These are phyloP conservation scores for Gymnopithys bicolor DNA, from an alignment of 2,797 vertebrate genomes.

Conservation along the genomic window DNA sequence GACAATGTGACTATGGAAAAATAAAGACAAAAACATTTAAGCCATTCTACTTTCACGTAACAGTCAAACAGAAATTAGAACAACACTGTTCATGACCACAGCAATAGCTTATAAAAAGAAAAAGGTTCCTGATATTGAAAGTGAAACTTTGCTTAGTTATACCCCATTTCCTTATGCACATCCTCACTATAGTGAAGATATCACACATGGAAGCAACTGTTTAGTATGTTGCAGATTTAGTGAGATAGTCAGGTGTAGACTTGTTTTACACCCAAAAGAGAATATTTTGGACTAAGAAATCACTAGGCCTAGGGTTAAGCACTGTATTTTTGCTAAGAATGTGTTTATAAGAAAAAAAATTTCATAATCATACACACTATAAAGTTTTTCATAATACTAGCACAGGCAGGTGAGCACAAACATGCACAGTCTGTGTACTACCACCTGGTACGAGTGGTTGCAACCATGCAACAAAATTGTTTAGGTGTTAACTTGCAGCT, in stretches of 20 bases:
- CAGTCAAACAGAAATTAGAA: not conserved
- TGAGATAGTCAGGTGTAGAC: no score
- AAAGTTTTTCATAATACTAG: not conserved
- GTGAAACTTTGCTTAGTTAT: not conserved
- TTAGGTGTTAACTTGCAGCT: not conserved
- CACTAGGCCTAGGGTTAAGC: not conserved
- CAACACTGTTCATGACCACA: not conserved
- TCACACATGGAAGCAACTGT: not conserved
- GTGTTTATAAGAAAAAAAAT: not conserved
- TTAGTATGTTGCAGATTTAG: no score
- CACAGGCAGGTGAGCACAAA: not conserved
- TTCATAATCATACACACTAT: not conserved
- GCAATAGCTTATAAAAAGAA: not conserved
- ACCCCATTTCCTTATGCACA: not conserved
- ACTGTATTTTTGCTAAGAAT: not conserved
- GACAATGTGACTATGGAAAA: constrained; percentile 89
- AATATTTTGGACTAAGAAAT: no score
- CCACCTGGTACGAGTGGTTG: not conserved
- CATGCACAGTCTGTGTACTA: not conserved
- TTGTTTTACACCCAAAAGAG: no score
- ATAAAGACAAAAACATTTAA: not conserved
- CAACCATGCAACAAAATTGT: not conserved
- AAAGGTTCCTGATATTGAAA: not conserved
- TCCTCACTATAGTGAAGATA: not conserved
- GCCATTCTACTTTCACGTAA: not conserved